phyloP scores from a whole-genome alignment of 2,888 invertebrate genomes.

The Epicampocera succincta region DNA sequence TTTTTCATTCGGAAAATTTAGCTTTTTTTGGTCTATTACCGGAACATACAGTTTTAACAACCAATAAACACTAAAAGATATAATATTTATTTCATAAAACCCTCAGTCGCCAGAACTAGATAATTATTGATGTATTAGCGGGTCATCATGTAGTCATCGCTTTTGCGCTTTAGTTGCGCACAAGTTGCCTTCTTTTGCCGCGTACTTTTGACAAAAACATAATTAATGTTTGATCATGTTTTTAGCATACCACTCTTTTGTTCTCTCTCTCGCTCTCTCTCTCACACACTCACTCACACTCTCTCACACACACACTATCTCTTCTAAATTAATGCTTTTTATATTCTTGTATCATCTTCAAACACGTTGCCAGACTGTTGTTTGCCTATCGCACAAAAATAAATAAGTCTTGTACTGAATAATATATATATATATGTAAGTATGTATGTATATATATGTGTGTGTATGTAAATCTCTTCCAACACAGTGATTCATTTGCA shows the following conservation, averaged over 20 bases:
- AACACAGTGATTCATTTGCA: too few species aligned
- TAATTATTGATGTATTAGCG: too few species aligned
- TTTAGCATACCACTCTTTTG: background rate
- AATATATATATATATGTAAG: background rate
- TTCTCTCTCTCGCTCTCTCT: too few species aligned
- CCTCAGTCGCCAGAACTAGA: too few species aligned
- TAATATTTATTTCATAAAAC: too few species aligned
- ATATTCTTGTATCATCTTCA: constrained; percentile 15
- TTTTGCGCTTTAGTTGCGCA: constrained; percentile 8
- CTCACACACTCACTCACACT: background rate
- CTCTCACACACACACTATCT: background rate
- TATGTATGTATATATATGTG: background rate
- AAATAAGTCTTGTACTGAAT: background rate
- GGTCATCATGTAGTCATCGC: background rate
- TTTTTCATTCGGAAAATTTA: too few species aligned
- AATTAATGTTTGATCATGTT: constrained; percentile 24
- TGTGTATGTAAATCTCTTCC: too few species aligned
- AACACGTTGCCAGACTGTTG: constrained; percentile 31
- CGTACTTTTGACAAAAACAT: background rate
- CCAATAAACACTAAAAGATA: too few species aligned
- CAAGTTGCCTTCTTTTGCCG: background rate
- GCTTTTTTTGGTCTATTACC: too few species aligned
- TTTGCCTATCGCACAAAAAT: background rate
- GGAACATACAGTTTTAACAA: too few species aligned
- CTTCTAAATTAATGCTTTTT: background rate